Base-by-base conservation (phyloP, 2,888 invertebrate genomes). In the Lapara coniferarum region DNA sequence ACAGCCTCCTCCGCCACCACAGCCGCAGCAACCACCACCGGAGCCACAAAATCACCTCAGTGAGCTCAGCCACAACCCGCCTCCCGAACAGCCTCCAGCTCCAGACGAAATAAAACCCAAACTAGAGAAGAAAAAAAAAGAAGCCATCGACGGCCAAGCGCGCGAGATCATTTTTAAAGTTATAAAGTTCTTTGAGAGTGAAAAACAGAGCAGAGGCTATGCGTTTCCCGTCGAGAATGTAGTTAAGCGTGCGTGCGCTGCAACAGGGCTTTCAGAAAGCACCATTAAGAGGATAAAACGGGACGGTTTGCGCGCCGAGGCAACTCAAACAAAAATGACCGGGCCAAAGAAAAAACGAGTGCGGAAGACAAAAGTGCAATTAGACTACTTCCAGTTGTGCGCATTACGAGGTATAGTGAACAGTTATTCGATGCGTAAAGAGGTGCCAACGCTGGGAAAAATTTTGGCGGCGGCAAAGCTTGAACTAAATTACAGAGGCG, bases 141-240 rank as follows among this genome's bases (percentile, higher is more conserved):
- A 93, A 74, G 91, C 93, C 0, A 93, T 93, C 10, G 93, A 93
- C 70, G 91, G 92, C 0, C 93, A 93, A 77, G 93, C 93, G 12
- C 85, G 92, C 51, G 93, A 93, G 75, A 89, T 93, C 0, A 93
- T 93, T 68, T 93, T 86, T 74, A 90, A 91, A 80, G 93, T 93
- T 19, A 92, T 93, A 19, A 92, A 92, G 75, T 93, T 93, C 75
- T 93, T 93, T 74, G 93, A 93, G 74, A 92, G 92, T 70, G 93
- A 93, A 84, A 93, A 93, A 86, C 90, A 90, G 73, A 93, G 91
- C 25, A 86, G 92, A 75, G 92, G 92, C 55, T 93, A 93, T 71
- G 88, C 92, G 0, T 92, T 89, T 75, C 92, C 93, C 0, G 93
- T 93, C 0, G 92, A 93, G 74, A 92, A 93, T 71, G 93, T 93